Percentiles rank a stretch among this genome's conserved stretches.
Conservation (phyloP, 2,113 vertebrate species). For the Eclectus roratus region DNA sequence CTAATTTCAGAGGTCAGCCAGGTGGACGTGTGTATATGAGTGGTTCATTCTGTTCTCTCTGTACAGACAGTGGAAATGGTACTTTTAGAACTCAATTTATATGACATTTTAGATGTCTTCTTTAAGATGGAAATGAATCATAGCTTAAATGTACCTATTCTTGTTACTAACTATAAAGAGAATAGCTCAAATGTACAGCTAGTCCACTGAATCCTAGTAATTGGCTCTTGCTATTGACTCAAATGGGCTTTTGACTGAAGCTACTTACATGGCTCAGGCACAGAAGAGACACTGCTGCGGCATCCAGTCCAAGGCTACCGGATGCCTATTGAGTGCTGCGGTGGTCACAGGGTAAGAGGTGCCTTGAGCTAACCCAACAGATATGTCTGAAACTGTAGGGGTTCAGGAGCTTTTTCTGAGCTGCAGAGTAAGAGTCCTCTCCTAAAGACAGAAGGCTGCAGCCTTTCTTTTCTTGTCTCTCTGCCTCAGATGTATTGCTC, state of each 20-base stretch:
- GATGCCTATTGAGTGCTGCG: not conserved
- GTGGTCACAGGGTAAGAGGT: not conserved
- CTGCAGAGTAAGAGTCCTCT: not conserved
- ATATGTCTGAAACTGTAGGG: not conserved
- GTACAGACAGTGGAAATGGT: not conserved
- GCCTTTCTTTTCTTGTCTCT: not conserved
- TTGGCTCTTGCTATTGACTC: not conserved
- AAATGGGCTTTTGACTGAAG: not conserved
- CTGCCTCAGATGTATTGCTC: not conserved
- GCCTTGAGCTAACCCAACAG: not conserved
- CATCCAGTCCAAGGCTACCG: not conserved
- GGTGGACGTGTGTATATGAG: not conserved
- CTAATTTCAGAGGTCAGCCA: not conserved
- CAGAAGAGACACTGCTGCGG: not conserved
- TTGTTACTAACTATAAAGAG: not conserved
- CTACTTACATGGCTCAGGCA: not conserved
- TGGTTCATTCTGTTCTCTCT: not conserved
- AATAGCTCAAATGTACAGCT: not conserved
- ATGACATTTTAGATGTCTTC: not conserved
- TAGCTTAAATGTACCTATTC: not conserved
- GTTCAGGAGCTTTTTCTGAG: not conserved
- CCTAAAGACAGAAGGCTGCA: not conserved
- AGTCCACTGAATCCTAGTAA: not conserved
- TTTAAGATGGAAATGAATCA: not conserved
- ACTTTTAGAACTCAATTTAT: not conserved